Evolutionary conservation across 2,113 vertebrate species (phyloP), one percentile per base, ranked within the genome.

Genomic region (Gorsachius goisagi): DNA sequence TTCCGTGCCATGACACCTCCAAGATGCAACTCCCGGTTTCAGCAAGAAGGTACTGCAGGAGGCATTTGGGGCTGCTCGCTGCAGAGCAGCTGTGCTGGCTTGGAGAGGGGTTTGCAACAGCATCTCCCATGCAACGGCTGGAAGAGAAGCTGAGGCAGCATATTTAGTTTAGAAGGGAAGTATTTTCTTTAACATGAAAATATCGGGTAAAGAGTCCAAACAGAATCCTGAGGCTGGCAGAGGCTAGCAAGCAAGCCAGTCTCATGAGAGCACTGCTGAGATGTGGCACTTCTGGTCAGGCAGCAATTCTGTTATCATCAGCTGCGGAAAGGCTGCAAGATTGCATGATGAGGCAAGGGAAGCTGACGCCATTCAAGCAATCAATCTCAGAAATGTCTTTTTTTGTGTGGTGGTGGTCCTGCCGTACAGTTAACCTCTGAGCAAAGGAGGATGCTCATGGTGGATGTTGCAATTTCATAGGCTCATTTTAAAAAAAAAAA

Each of bases 271-370:
- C 47, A 14, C 60, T 39, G 83, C 59, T 30, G 64, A 15, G 44
- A 18, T 12, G 24, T 15, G 37, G 69, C 74, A 28, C 32, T 37
- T 9, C 13, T 16, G 67, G 50, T 26, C 73, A 52, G 66, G 66
- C 49, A 56, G 83, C 68, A 26, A 0, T 6, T 35, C 22, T n/a
- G 35, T 2, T 9, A 44, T 44, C 8, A 7, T 8, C 27, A 21
- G 56, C 68, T 1, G 1, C 9, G 17, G 32, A 13, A 16, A 21
- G 39, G 6, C 39, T 18, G 37, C 6, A 13, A 9, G 62, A 5
- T 3, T 16, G 35, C 24, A 3, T 0, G 1, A 2, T 0, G 1
- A 16, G 35, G 58, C 11, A 9, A 13, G 52, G 56, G 67, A 15
- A 24, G 64, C 39, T 11, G 72, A 23, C 30, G 64, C 47, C 5